Base-by-base conservation (phyloP, 2,888 invertebrate genomes). In the Microctonus aethiopoides region DNA sequence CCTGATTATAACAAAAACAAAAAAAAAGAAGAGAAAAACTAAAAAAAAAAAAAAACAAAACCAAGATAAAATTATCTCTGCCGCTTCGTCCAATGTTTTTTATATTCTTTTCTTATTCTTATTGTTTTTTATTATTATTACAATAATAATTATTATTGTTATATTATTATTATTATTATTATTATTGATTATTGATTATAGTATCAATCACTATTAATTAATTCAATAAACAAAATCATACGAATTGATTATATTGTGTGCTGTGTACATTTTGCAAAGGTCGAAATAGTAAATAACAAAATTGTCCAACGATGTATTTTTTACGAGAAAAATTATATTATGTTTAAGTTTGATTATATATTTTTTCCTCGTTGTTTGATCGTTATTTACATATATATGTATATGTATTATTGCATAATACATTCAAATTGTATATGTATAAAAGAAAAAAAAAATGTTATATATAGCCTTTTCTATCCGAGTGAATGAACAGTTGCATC, bases 381-480 rank as follows among this genome's bases (percentile, higher is more conserved):
- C n/a, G 16, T 57, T 57, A 57, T 10, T 11, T 57, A 6, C n/a
- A 52, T 13, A 24, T 26, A 29, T 32, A 46, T n/a, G n/a, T n/a
- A n/a, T n/a, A n/a, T n/a, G n/a, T n/a, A n/a, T n/a, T n/a, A n/a
- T n/a, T n/a, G n/a, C 34, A 51, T 51, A 64, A 64, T 64, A 22
- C 64, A 54, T 54, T 51, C 22, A 54, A 59, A 54, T 39, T 51
- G 34, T 54, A 60, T 68, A 54, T 39, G 61, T 16, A 54, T 62
- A 65, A n/a, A n/a, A n/a, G n/a, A n/a, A n/a, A n/a, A n/a, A n/a
- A n/a, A n/a, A n/a, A n/a, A n/a, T n/a, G n/a, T 54, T 65, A 65
- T 54, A 32, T 64, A 54, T 70, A 70, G 65, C 65, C 65, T 70
- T 70, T 70, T 70, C 65, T 70, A 70, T 65, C 59, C 51, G 69